A percentile compares a stretch with the other conserved stretches of the same genome.
Conservation (phyloP, 1,140 invertebrate species). For the Stegodyphus mimosarum region DNA sequence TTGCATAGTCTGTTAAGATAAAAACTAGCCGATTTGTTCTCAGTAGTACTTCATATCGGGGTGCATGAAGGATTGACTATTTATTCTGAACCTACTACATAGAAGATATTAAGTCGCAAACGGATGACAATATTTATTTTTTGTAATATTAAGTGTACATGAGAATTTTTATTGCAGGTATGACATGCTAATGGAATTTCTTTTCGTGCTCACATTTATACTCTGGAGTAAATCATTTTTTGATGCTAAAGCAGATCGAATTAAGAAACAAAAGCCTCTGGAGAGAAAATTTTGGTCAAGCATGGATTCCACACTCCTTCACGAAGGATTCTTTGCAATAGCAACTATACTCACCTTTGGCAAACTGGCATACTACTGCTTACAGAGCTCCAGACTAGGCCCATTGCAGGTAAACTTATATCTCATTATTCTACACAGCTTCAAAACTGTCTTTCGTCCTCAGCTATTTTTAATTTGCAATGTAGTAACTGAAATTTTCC, state of each 20-base stretch:
- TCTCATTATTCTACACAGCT: no score
- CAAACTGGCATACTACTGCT: slow-evolving; percentile 60
- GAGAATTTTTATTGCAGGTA: slow-evolving; percentile 64
- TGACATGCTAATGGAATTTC: slow-evolving; percentile 68
- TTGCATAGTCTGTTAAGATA: no score
- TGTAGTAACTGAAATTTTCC: no score
- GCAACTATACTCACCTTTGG: slow-evolving; percentile 79
- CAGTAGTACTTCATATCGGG: no score
- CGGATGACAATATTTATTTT: no score
- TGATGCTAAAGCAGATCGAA: slow-evolving; percentile 67
- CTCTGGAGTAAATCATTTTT: slow-evolving; percentile 71
- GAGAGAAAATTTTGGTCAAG: slow-evolving; percentile 77
- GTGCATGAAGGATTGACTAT: no score
- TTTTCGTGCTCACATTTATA: slow-evolving; percentile 70
- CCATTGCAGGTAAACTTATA: slow-evolving; percentile 35
- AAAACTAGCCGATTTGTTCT: no score
- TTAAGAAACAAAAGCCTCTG: slow-evolving; percentile 69
- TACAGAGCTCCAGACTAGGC: slow-evolving; percentile 28
- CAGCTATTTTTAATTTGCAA: no score
- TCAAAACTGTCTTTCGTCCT: neutral
- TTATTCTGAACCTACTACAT: no score
- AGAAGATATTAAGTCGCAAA: no score
- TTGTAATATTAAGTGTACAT: no score
- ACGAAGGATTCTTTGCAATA: slow-evolving; percentile 78
- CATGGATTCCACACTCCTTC: slow-evolving; percentile 77